phyloP scores from a whole-genome alignment of 2,797 vertebrate species.

The Lepilemur septentrionalis region DNA sequence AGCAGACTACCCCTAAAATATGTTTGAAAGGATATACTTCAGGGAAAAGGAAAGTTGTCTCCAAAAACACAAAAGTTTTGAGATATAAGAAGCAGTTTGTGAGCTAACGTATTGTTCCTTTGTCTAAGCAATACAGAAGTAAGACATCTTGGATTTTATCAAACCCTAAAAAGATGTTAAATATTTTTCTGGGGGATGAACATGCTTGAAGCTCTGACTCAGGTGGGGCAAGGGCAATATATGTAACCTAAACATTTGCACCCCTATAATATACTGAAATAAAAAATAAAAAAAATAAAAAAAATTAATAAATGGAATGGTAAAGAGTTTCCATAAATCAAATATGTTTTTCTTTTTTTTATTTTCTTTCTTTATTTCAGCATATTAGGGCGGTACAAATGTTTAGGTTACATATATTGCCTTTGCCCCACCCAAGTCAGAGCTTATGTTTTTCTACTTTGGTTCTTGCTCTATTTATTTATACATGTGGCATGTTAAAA shows the following conservation, averaged over 20 bases:
- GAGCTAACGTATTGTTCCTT: not conserved
- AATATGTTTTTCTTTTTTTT: too few species aligned
- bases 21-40: not conserved
- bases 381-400: too few species aligned
- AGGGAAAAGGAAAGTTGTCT: not conserved
- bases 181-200: too few species aligned
- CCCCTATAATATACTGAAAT: not conserved
- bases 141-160: not conserved
- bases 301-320: too few species aligned
- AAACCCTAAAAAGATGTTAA: not conserved
- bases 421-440: too few species aligned
- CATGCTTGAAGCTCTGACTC: too few species aligned
- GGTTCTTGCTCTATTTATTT: not conserved
- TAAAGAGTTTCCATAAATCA: too few species aligned
- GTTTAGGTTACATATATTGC: too few species aligned
- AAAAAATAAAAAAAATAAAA: too few species aligned
- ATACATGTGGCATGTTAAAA: slow-evolving; percentile 31
- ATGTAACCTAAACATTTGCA: too few species aligned
- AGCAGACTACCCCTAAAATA: not conserved
- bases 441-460: not conserved
- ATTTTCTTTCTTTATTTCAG: too few species aligned
- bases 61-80: not conserved
- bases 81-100: not conserved
- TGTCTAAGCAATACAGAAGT: not conserved
- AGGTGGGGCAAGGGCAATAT: too few species aligned